Conservation (phyloP, 2,113 vertebrate species). For the Thunnus maccoyii region DNA sequence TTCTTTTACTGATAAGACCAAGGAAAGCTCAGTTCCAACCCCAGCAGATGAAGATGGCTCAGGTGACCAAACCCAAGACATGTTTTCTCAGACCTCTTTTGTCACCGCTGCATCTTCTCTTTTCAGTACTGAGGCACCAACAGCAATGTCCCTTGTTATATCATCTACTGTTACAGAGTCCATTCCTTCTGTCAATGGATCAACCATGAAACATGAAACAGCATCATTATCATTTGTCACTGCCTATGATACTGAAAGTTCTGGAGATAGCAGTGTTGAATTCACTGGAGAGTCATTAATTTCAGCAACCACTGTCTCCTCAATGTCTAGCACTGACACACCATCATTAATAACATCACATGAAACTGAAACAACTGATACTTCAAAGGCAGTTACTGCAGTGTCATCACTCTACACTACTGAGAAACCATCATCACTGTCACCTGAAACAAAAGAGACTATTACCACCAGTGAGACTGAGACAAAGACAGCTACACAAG, state of each 20-base stretch:
- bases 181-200: neutral
- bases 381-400: too few relatives aligned
- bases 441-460: too few relatives aligned
- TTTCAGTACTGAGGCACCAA: too few relatives aligned
- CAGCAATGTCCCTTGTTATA: neutral
- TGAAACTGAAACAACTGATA: too few relatives aligned
- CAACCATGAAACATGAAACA: neutral
- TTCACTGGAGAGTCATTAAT: neutral
- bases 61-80: neutral
- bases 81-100: neutral
- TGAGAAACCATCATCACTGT: too few relatives aligned
- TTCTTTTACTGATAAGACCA: too few relatives aligned
- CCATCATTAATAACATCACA: neutral
- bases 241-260: accelerated
- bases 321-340: slow-evolving; percentile 9
- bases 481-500: neutral
- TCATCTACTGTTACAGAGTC: neutral
- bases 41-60: neutral
- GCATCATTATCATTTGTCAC: neutral
- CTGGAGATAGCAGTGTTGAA: neutral
- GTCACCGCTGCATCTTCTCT: neutral
- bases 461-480: too few relatives aligned
- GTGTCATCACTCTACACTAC: too few relatives aligned
- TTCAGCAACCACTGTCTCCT: slow-evolving; percentile 2
- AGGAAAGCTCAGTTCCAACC: neutral